Percentiles rank a stretch among this genome's conserved stretches.
Evolutionary conservation across 2,797 vertebrate genomes (phyloP).

Genomic region (Chiroxiphia lanceolata): DNA sequence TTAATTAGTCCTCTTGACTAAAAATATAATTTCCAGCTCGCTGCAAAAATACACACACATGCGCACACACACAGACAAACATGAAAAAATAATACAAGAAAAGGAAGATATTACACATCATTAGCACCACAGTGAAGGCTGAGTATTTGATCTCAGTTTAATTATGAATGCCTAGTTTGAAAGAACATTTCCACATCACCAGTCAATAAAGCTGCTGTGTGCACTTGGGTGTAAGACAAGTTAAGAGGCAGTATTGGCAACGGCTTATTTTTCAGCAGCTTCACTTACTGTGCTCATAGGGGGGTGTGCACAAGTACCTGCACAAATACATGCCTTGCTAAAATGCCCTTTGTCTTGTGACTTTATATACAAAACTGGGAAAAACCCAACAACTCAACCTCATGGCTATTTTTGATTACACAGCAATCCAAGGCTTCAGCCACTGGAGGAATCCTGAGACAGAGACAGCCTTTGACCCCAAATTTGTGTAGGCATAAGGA

Average conservation of each 20-base stretch:
- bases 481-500: not conserved
- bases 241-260: not conserved
- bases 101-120: constrained; percentile 71
- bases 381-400: not conserved
- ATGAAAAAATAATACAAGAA: constrained; percentile 63
- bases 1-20: constrained; percentile 83
- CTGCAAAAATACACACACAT: constrained; percentile 48
- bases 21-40: constrained; percentile 69
- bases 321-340: not conserved
- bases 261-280: constrained; percentile 33
- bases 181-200: constrained; percentile 71
- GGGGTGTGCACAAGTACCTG: not conserved
- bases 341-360: not conserved
- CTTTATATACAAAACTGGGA: not conserved
- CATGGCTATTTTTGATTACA: not conserved
- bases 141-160: constrained; percentile 85
- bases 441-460: not conserved
- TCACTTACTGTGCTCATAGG: not conserved
- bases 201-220: constrained; percentile 27
- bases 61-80: not conserved
- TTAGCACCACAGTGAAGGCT: constrained; percentile 78
- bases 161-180: constrained; percentile 79
- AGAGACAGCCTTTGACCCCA: not conserved
- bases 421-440: not conserved
- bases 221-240: not conserved